phyloP scores from a whole-genome alignment of 1,140 invertebrate species.

The Neodiprion lecontei region DNA sequence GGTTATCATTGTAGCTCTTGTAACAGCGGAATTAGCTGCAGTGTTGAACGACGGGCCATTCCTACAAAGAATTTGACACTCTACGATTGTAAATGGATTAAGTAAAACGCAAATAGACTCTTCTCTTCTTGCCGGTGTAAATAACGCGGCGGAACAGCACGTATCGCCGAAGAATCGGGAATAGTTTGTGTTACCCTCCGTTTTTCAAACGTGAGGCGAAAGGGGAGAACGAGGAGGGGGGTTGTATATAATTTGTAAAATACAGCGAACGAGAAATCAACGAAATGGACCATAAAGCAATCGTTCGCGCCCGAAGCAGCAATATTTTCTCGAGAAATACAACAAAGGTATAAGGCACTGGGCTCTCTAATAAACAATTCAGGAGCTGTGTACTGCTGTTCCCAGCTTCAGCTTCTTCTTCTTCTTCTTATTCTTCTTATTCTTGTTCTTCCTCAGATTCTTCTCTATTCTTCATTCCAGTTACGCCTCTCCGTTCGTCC shows the following conservation, averaged over 20 bases:
- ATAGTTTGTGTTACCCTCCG: too few species aligned
- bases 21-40: too few species aligned
- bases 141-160: neutral
- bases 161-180: neutral
- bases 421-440: neutral
- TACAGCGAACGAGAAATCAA: constrained; percentile 7
- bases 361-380: neutral
- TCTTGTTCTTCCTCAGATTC: too few species aligned
- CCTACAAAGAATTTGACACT: too few species aligned
- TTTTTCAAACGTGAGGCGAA: neutral
- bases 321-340: constrained; percentile 1
- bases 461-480: neutral
- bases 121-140: neutral
- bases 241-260: neutral
- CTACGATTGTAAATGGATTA: too few species aligned
- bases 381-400: neutral
- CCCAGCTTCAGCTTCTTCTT: neutral
- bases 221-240: neutral
- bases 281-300: constrained; percentile 14
- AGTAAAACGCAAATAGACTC: neutral
- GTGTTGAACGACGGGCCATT: too few species aligned
- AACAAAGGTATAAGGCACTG: constrained; percentile 3
- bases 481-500: neutral
- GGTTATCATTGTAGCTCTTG: too few species aligned
- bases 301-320: constrained; percentile 10